Conservation (phyloP, 2,797 vertebrate genomes). For the Mycteria americana region DNA sequence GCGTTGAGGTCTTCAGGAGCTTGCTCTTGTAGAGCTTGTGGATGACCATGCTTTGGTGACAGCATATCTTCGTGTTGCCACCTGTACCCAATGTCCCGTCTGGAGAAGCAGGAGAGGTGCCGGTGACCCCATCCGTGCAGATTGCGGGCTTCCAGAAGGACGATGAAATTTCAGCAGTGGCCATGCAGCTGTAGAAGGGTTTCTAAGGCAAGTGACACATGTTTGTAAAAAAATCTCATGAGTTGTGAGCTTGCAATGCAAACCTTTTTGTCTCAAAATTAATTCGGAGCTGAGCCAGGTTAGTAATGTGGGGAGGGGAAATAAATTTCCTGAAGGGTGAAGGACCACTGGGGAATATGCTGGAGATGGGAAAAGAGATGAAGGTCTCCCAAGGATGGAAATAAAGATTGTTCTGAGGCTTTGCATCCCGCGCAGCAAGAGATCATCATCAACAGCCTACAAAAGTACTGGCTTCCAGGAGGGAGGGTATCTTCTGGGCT, state of each 20-base stretch:
- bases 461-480: not conserved
- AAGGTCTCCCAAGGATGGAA: not conserved
- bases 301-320: rapidly evolving
- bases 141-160: rapidly evolving
- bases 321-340: not conserved
- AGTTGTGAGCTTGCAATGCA: not conserved
- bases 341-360: not conserved
- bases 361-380: not conserved
- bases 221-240: rapidly evolving
- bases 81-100: rapidly evolving
- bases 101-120: not conserved
- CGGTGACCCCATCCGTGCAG: rapidly evolving
- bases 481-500: not conserved
- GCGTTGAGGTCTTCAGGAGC: rapidly evolving
- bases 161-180: not conserved
- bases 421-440: rapidly evolving
- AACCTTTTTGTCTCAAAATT: not conserved
- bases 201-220: not conserved
- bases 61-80: rapidly evolving
- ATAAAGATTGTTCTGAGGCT: not conserved
- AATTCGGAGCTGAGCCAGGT: not conserved
- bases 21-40: not conserved
- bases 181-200: not conserved
- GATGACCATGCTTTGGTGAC: rapidly evolving
- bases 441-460: not conserved